These are phyloP conservation scores for Dendrolimus kikuchii DNA, from an alignment of 1,140 invertebrate species.

Conservation along the genomic window DNA sequence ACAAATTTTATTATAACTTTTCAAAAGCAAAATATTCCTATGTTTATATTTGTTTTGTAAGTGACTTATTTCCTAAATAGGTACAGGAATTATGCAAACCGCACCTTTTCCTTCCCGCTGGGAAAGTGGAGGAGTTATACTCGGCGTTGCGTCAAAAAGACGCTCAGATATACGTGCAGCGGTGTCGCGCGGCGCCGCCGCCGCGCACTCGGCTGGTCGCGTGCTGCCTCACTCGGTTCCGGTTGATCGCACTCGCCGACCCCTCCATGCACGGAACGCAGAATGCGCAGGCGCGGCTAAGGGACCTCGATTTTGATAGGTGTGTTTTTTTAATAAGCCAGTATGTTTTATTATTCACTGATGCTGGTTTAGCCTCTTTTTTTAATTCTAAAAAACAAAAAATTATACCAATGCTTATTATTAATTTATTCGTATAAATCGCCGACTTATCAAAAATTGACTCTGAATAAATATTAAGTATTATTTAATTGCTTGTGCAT, in stretches of 20 bases:
- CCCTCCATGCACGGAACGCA: conserved; percentile 82
- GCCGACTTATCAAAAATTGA: too few species aligned
- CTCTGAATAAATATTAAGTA: too few species aligned
- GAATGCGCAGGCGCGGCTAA: conserved; percentile 18
- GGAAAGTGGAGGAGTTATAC: conserved; percentile 92
- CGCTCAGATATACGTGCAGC: conserved; percentile 95
- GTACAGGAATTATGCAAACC: conserved; percentile 82
- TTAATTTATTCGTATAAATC: too few species aligned
- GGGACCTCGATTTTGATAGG: conserved; percentile 48
- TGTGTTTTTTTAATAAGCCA: conserved; percentile 6
- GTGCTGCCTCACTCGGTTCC: conserved; percentile 43
- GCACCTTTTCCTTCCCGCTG: conserved; percentile 86
- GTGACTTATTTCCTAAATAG: conserved; percentile 11
- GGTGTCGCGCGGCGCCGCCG: conserved; percentile 66
- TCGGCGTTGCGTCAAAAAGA: conserved; percentile 89
- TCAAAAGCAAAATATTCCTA: too few species aligned
- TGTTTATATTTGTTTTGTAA: too few species aligned
- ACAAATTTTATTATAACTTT: too few species aligned
- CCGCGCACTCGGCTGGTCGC: conserved; percentile 77
- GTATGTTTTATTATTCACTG: background rate
- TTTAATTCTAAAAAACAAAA: too few species aligned
- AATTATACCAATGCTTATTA: too few species aligned
- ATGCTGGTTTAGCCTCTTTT: background rate
- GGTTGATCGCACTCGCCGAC: conserved; percentile 91
- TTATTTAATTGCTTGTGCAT: too few species aligned